Conservation (phyloP, 2,113 vertebrate genomes). For the Psittacara wagleri region DNA sequence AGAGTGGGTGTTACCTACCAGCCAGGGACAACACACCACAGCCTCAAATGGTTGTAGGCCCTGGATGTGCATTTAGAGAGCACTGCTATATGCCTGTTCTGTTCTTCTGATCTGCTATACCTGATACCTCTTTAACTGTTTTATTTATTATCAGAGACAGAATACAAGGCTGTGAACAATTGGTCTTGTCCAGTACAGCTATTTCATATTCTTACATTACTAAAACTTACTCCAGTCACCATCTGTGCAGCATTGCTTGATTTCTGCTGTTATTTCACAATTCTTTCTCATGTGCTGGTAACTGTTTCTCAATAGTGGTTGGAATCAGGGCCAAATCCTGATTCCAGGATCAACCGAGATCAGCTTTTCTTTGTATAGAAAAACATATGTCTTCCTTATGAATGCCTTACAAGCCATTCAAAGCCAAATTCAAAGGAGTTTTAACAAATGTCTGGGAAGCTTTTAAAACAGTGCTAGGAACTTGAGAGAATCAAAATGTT, state of each 20-base stretch:
- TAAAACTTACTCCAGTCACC: background rate
- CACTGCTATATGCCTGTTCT: background rate
- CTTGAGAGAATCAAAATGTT: background rate
- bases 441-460: background rate
- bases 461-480: background rate
- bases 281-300: background rate
- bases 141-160: background rate
- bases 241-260: background rate
- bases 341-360: background rate
- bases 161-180: background rate
- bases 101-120: background rate
- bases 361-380: background rate
- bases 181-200: background rate
- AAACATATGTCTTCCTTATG: background rate
- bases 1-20: background rate
- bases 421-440: background rate
- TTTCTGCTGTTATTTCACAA: background rate
- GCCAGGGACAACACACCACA: background rate
- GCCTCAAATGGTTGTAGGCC: background rate
- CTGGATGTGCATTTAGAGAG: background rate
- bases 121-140: background rate
- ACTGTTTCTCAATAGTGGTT: background rate
- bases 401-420: background rate
- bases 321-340: background rate
- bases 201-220: background rate